A percentile compares a stretch with the other conserved stretches of the same genome.
These are phyloP conservation scores for Candoia aspera DNA, from an alignment of 2,113 vertebrate genomes.

Conservation along the genomic window DNA sequence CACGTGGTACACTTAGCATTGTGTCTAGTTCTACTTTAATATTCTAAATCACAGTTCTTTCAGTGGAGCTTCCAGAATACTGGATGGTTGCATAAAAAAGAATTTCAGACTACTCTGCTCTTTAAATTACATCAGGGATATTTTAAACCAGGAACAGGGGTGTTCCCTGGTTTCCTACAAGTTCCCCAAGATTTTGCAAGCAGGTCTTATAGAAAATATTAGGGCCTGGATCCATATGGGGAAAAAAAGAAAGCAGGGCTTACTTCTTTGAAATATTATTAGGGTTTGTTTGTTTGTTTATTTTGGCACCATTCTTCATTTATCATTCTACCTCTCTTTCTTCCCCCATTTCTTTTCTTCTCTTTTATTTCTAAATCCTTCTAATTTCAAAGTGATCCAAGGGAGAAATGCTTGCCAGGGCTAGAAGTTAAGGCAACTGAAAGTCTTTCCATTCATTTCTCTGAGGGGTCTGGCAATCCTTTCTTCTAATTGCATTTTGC, in stretches of 20 bases:
- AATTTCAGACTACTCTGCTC: background rate
- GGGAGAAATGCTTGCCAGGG: conserved; percentile 27
- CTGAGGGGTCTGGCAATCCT: conserved; percentile 14
- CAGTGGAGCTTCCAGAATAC: background rate
- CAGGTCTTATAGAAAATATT: background rate
- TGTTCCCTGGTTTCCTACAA: background rate
- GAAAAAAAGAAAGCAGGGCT: background rate
- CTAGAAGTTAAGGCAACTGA: conserved; percentile 27
- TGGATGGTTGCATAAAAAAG: background rate
- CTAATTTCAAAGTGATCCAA: conserved; percentile 31
- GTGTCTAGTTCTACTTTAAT: background rate
- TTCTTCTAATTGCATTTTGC: conserved; percentile 41
- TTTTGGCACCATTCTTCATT: conserved; percentile 7
- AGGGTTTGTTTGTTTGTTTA: background rate
- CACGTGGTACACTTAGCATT: background rate
- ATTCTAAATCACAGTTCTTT: background rate
- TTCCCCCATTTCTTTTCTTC: background rate
- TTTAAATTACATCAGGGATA: background rate
- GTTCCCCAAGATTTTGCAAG: background rate
- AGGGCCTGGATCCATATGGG: background rate
- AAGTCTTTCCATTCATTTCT: conserved; percentile 41
- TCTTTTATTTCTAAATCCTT: conserved; percentile 25
- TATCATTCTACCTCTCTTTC: background rate
- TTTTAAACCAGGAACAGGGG: background rate
- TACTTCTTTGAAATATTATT: background rate